These are phyloP conservation scores for Ips nitidus DNA, from an alignment of 1,140 invertebrate species.

Conservation along the genomic window DNA sequence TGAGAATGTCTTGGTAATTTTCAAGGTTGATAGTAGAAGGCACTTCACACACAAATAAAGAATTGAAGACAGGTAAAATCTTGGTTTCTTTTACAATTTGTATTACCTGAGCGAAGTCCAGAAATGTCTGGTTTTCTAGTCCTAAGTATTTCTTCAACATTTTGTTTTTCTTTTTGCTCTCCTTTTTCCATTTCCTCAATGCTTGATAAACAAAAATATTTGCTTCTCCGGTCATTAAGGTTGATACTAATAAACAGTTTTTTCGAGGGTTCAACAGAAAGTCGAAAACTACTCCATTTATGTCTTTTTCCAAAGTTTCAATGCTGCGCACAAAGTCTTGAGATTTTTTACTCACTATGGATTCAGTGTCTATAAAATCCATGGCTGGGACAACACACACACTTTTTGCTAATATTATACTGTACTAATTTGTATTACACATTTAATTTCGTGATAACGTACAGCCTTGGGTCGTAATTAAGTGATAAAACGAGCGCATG, in stretches of 20 bases:
- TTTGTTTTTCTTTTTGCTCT: background rate
- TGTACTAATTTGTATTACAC: background rate
- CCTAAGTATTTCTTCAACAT: slow-evolving; percentile 9
- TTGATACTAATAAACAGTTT: slow-evolving; percentile 4
- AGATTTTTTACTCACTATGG: slow-evolving; percentile 2
- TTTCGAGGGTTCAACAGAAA: slow-evolving; percentile 3
- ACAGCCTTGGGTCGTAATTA: background rate
- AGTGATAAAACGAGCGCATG: background rate
- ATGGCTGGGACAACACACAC: background rate
- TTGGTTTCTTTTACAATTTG: background rate
- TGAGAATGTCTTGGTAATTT: slow-evolving; percentile 2
- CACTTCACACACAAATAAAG: slow-evolving; percentile 17
- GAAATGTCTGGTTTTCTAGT: slow-evolving; percentile 6
- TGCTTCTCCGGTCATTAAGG: slow-evolving; percentile 16
- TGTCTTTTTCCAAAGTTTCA: slow-evolving; percentile 10
- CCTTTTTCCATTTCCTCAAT: background rate
- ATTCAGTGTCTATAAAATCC: background rate
- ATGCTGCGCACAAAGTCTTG: slow-evolving; percentile 2
- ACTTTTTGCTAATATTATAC: too few species aligned
- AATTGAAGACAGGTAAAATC: slow-evolving; percentile 3
- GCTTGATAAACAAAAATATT: slow-evolving; percentile 13
- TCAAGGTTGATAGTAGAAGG: background rate
- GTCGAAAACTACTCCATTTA: background rate
- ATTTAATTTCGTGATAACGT: background rate
- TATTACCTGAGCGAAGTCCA: slow-evolving; percentile 10